A percentile compares a stretch with the other conserved stretches of the same genome.
phyloP scores from a whole-genome alignment of 2,797 vertebrate genomes.

The Capromys pilorides region DNA sequence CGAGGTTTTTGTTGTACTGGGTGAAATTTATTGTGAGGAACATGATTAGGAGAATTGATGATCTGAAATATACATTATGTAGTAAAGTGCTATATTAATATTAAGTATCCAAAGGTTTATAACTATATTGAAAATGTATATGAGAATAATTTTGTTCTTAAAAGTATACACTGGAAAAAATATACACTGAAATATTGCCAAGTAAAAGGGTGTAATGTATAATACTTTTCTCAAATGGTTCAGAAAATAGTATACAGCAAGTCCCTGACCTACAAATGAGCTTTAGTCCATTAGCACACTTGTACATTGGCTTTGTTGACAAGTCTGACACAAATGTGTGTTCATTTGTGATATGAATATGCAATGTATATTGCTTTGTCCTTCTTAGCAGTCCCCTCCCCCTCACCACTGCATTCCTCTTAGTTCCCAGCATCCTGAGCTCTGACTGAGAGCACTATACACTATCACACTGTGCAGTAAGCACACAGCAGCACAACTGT shows the following conservation, averaged over 20 bases:
- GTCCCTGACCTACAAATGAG: neutral
- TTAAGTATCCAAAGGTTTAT: neutral
- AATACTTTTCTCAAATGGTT: neutral
- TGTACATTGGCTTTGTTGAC: neutral
- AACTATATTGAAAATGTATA: neutral
- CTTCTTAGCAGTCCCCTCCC: neutral
- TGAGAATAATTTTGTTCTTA: conserved; percentile 21
- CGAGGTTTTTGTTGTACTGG: neutral
- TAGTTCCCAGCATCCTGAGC: neutral
- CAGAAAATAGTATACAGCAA: neutral
- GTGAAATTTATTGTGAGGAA: neutral
- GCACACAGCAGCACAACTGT: neutral
- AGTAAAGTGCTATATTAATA: neutral
- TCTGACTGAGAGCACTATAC: neutral
- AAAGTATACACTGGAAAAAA: conserved; percentile 1
- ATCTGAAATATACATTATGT: neutral
- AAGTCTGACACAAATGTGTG: neutral
- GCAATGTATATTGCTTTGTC: neutral
- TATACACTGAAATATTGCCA: neutral
- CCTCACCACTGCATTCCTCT: neutral
- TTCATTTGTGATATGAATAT: neutral
- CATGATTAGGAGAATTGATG: neutral
- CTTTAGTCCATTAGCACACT: neutral
- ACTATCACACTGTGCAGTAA: neutral
- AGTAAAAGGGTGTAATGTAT: neutral